phyloP scores from a whole-genome alignment of 2,888 invertebrate species.

The Empis livida region DNA sequence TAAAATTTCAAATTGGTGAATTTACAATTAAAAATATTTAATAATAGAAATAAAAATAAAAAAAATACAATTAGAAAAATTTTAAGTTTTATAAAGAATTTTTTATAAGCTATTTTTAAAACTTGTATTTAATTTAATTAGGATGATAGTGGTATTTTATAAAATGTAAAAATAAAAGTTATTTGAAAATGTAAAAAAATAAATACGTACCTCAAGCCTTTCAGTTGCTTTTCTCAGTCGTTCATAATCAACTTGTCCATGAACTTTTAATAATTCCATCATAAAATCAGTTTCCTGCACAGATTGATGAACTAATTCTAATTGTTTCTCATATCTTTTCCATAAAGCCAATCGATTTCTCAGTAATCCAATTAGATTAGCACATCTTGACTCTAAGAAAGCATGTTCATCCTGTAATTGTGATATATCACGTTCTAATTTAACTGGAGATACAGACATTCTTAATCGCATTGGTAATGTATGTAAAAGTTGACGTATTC shows the following conservation, averaged over 20 bases:
- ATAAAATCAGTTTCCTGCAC: constrained; percentile 78
- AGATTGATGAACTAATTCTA: constrained; percentile 68
- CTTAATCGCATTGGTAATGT: constrained; percentile 62
- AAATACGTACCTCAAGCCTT: constrained; percentile 59
- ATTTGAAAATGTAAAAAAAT: no score
- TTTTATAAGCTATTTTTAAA: no score
- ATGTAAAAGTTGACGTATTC: constrained; percentile 59
- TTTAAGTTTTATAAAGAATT: no score
- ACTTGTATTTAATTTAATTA: no score
- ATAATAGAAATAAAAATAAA: no score
- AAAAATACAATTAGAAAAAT: no score
- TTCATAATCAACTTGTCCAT: constrained; percentile 74
- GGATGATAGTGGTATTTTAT: no score
- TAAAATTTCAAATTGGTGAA: no score
- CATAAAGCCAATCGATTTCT: constrained; percentile 55
- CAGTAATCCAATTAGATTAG: constrained; percentile 50
- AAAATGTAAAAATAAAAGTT: no score
- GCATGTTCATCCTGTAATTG: constrained; percentile 61
- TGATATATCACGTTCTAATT: constrained; percentile 64
- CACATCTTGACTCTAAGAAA: constrained; percentile 56
- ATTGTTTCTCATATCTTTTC: constrained; percentile 62
- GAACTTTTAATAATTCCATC: constrained; percentile 72
- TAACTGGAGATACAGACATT: constrained; percentile 63
- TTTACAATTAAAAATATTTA: no score
- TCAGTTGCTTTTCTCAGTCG: constrained; percentile 71